phyloP scores from a whole-genome alignment of 2,888 invertebrate species.

The Melolontha melolontha region DNA sequence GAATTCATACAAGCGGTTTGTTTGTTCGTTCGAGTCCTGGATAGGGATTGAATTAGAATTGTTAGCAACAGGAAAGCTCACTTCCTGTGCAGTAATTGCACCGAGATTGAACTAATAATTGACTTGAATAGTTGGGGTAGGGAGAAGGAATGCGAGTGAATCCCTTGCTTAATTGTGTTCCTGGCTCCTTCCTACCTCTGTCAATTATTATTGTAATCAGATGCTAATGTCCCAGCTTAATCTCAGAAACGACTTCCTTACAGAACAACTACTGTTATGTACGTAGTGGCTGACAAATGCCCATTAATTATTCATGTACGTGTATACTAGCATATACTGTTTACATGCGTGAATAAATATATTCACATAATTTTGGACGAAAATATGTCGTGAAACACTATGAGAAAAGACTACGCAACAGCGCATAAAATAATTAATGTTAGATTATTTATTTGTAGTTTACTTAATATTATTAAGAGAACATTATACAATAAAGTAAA shows the following conservation, averaged over 20 bases:
- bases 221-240: slow-evolving; percentile 47
- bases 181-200: slow-evolving; percentile 46
- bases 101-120: slow-evolving; percentile 56
- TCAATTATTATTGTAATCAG: slow-evolving; percentile 55
- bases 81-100: slow-evolving; percentile 52
- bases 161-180: slow-evolving; percentile 44
- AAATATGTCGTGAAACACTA: too few species aligned
- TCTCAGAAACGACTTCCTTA: slow-evolving; percentile 30
- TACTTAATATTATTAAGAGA: too few species aligned
- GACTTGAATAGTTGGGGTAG: slow-evolving; percentile 51
- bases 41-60: slow-evolving; percentile 46
- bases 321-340: slow-evolving; percentile 15
- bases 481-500: too few species aligned
- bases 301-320: slow-evolving; percentile 23
- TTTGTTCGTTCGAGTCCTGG: slow-evolving; percentile 26
- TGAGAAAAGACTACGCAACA: too few species aligned
- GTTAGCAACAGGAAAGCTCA: slow-evolving; percentile 50
- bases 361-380: too few species aligned
- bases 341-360: too few species aligned
- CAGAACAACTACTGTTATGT: slow-evolving; percentile 9
- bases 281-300: slow-evolving; percentile 17
- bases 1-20: slow-evolving; percentile 9
- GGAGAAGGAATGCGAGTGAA: slow-evolving; percentile 40
- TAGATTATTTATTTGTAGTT: too few species aligned
- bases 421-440: too few species aligned